These are phyloP conservation scores for Isichthys henryi DNA, from an alignment of 2,113 vertebrate species.

Conservation along the genomic window DNA sequence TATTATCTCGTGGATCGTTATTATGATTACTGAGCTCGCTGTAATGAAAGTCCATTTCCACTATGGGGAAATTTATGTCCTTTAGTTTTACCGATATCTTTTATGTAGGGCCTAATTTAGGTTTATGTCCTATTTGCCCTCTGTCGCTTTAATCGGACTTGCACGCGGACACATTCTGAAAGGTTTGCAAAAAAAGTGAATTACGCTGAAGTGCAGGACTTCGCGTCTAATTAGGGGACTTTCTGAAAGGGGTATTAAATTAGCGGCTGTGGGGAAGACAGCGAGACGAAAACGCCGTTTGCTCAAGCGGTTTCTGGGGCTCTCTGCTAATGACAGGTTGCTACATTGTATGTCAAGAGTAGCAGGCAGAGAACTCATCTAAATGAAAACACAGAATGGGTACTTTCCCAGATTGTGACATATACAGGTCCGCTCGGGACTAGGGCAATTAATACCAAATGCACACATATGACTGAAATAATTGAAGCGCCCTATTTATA, in stretches of 20 bases:
- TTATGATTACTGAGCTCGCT: background rate
- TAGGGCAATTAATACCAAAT: background rate
- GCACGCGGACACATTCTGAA: conserved; percentile 6
- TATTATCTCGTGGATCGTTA: background rate
- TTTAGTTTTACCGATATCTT: background rate
- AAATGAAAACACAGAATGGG: background rate
- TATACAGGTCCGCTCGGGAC: background rate
- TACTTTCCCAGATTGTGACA: background rate
- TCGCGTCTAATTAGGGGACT: background rate
- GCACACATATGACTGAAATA: background rate
- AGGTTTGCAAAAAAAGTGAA: background rate
- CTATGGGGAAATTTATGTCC: background rate
- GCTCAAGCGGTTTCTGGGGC: background rate
- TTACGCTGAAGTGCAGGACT: background rate
- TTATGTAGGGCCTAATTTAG: background rate
- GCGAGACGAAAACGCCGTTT: background rate
- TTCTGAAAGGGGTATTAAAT: background rate
- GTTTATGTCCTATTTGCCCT: background rate
- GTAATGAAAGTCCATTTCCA: background rate
- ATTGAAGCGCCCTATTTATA: background rate
- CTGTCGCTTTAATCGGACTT: background rate
- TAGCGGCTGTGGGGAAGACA: background rate
- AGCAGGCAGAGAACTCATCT: background rate
- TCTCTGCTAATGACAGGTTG: background rate
- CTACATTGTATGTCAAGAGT: background rate